Conservation (phyloP, 1,140 invertebrate genomes). For the Apis cerana region DNA sequence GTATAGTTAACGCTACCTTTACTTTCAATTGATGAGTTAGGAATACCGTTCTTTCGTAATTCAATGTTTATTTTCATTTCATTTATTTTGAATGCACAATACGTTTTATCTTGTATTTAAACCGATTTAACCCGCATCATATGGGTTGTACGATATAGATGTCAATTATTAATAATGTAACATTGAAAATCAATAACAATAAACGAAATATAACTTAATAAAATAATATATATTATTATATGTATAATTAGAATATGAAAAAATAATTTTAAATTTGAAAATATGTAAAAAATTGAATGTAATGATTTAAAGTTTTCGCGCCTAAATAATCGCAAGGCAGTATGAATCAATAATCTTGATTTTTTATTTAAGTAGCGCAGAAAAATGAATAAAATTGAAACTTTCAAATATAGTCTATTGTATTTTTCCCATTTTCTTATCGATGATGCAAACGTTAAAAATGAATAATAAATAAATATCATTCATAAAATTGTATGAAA, state of each 20-base stretch:
- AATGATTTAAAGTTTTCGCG: not conserved
- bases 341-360: not conserved
- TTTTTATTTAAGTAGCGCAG: not conserved
- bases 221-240: too few species aligned
- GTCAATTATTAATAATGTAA: not conserved
- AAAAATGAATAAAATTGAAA: not conserved
- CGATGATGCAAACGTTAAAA: not conserved
- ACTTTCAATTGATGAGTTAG: not conserved
- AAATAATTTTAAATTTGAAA: not conserved
- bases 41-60: not conserved
- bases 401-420: not conserved
- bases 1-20: not conserved
- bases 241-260: not conserved
- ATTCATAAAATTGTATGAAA: not conserved
- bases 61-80: too few species aligned
- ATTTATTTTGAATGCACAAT: too few species aligned
- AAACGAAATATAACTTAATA: too few species aligned
- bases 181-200: too few species aligned
- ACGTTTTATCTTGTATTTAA: not conserved
- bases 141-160: not conserved
- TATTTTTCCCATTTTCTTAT: not conserved
- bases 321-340: not conserved
- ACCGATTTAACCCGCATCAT: not conserved
- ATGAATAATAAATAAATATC: not conserved
- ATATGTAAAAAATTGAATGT: not conserved